These are phyloP conservation scores for Pomacea canaliculata DNA, from an alignment of 2,888 invertebrate genomes.

Conservation along the genomic window DNA sequence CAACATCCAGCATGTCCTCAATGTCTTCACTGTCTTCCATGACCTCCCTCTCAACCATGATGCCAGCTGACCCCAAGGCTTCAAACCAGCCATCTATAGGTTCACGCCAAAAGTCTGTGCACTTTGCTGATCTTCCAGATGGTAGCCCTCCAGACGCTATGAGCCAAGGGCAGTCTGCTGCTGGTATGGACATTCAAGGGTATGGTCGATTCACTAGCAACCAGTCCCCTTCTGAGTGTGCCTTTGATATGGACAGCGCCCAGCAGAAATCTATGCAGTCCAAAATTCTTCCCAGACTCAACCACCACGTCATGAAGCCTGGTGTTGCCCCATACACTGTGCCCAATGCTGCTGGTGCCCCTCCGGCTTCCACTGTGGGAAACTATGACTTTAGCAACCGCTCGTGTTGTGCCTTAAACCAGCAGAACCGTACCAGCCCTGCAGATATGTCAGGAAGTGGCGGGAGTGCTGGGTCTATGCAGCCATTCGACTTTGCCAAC, in stretches of 20 bases:
- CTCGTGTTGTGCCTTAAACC: slow-evolving; percentile 36
- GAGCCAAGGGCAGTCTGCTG: slow-evolving; percentile 14
- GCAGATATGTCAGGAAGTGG: slow-evolving; percentile 20
- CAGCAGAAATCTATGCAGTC: slow-evolving; percentile 46
- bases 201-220: slow-evolving; percentile 34
- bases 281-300: slow-evolving; percentile 56
- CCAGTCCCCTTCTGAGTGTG: slow-evolving; percentile 48
- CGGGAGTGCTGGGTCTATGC: slow-evolving; percentile 35
- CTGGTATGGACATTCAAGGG: slow-evolving; percentile 25
- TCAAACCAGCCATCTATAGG: slow-evolving; percentile 8
- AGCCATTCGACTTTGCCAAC: slow-evolving; percentile 43
- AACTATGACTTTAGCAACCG: slow-evolving; percentile 34
- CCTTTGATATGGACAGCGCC: slow-evolving; percentile 39
- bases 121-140: slow-evolving; percentile 45
- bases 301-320: slow-evolving; percentile 54
- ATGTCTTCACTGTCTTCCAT: slow-evolving; percentile 35
- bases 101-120: slow-evolving; percentile 50
- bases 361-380: slow-evolving; percentile 7
- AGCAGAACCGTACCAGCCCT: slow-evolving; percentile 21
- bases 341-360: slow-evolving; percentile 38
- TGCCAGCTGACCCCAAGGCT: slow-evolving; percentile 32
- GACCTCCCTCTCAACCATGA: slow-evolving; percentile 37
- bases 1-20: slow-evolving; percentile 34
- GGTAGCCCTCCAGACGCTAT: slow-evolving; percentile 23
- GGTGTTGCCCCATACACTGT: slow-evolving; percentile 62